Base-by-base conservation (phyloP, 2,888 invertebrate species). In the Drosophila nigricruria region DNA sequence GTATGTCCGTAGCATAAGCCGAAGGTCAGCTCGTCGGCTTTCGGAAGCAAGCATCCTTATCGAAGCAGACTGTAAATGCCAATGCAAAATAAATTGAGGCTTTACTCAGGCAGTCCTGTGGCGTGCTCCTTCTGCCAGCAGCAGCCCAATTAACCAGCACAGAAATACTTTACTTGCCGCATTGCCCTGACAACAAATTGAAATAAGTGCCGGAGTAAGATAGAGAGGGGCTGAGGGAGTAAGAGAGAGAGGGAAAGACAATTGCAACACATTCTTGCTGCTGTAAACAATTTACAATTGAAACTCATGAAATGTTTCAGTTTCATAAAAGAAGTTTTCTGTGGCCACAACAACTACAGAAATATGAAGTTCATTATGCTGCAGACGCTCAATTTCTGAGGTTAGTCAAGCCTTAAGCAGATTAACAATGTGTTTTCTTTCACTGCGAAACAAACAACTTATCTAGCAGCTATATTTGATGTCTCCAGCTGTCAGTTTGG, bases 1-100 rank as follows among this genome's bases (percentile, higher is more conserved):
- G 42, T 23, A 18, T 20, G 14, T 32, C 43, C 32, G 47, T 60
- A 18, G 59, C 72, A 38, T 47, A 42, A 63, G 47, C 62, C 72
- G 73, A 79, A 79, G 79, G 70, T 76, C 79, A 65, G 27, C 72
- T 49, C 30, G n/a, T 69, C 56, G 65, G 47, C 5, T 61, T 27
- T 14, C 45, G 10, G 16, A n/a, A n/a, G 52, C 32, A 42, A 45
- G 69, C 70, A 49, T 42, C 70, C 52, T 16, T 53, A 36, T 32
- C 61, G 53, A 14, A 10, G 34, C 25, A 20, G 36, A 50, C 61
- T 68, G 58, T 54, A 57, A 78, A 71, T 71, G 75, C 42, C 78
- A 76, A 79, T 70, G 61, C 59, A 57, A 75, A 72, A 59, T 67
- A 53, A 75, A 69, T 78, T 75, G 71, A 63, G 70, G 45, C 25